Base-by-base conservation (phyloP, 2,797 vertebrate species). In the Arctocebus calabarensis region DNA sequence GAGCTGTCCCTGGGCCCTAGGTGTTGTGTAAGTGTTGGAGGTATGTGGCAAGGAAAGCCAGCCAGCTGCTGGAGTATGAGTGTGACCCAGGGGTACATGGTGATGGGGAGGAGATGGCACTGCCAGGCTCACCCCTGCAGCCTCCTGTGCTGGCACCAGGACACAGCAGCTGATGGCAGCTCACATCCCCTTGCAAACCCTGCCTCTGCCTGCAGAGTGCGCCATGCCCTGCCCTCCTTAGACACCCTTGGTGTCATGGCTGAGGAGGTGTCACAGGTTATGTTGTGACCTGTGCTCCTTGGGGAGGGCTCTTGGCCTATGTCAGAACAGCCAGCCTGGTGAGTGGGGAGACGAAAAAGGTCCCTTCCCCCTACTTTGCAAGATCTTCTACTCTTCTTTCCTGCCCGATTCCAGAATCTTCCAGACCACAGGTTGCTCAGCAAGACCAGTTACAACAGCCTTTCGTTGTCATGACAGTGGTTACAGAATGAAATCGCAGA, bases 401-500 rank as follows among this genome's bases (percentile, higher is more conserved):
- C 23, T 0, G 2, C 64, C 59, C 25, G 64, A 66, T 90, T 84
- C 74, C 45, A 37, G 91, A 79, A 37, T 64, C 57, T 75, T 52
- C 62, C 84, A 73, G 93, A 82, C 71, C 64, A 83, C 45, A 66
- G 90, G 62, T 77, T 84, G 84, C 78, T 86, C 73, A 9, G 43
- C 70, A 93, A 86, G 91, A 61, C 91, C 66, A n/a, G 29, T 10
- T 55, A 43, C 74, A 84, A 14, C 8, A 68, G 68, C 74, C 88
- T 68, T 7, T 52, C 55, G 74, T 94, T 94, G 91, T 95, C 29
- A n/a, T 81, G 88, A 64, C 57, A 52, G 0, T 81, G 43, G 84
- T 88, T 92, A 70, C 3, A 57, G 83, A 59, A 45, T 43, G 83
- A 96, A 93, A 84, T 79, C 81, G 48, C 73, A 79, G 20, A 52